phyloP scores from a whole-genome alignment of 2,113 vertebrate genomes.

The Hystrix cristata region DNA sequence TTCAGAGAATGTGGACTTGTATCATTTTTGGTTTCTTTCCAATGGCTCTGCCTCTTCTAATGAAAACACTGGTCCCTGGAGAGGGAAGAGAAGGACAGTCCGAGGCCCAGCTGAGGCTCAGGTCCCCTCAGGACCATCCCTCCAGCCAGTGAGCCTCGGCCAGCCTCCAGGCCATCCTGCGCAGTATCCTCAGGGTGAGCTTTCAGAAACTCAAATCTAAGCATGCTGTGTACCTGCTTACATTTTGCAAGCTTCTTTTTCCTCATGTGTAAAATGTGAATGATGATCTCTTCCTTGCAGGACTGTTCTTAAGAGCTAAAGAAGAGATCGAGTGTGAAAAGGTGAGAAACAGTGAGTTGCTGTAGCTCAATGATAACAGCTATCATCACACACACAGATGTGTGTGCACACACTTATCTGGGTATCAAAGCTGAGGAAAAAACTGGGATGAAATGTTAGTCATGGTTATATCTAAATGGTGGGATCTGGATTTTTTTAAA shows the following conservation, averaged over 20 bases:
- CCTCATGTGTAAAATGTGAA: background rate
- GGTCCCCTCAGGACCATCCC: background rate
- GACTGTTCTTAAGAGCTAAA: background rate
- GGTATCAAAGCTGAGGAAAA: background rate
- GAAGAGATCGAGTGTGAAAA: background rate
- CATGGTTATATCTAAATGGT: background rate
- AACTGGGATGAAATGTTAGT: background rate
- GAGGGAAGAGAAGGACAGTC: background rate
- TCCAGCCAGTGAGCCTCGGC: background rate
- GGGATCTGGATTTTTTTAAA: background rate
- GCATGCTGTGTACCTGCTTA: background rate
- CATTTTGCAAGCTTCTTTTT: background rate
- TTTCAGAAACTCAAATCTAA: background rate
- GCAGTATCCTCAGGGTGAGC: background rate
- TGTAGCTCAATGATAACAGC: background rate
- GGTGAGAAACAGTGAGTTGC: background rate
- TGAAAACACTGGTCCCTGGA: background rate
- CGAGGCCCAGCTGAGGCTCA: background rate
- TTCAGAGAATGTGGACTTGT: background rate
- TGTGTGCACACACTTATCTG: fast-evolving
- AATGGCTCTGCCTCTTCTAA: background rate
- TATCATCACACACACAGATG: fast-evolving
- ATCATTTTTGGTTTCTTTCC: background rate
- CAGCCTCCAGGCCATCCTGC: background rate
- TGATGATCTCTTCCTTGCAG: background rate